These are phyloP conservation scores for Camptogramma bilineatum DNA, from an alignment of 2,888 invertebrate genomes.

Conservation along the genomic window DNA sequence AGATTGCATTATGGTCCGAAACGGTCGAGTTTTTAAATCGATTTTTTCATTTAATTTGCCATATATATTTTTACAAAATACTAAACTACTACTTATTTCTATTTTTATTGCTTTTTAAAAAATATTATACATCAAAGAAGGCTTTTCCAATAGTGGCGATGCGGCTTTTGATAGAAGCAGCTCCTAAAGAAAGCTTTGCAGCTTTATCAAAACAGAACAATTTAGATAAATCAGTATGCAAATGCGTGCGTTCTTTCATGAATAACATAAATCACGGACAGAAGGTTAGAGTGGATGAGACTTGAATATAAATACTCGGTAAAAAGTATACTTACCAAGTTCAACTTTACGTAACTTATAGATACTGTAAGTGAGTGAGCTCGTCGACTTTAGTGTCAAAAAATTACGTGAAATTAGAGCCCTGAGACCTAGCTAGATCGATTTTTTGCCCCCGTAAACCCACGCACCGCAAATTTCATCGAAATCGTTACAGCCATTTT, in stretches of 20 bases:
- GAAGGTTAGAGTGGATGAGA: constrained; percentile 44
- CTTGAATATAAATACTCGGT: constrained; percentile 6
- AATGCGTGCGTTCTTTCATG: constrained; percentile 53
- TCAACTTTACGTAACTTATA: neutral
- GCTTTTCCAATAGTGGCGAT: neutral
- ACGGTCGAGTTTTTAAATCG: too few relatives aligned
- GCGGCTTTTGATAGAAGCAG: neutral
- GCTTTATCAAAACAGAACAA: constrained; percentile 35
- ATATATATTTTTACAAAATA: too few relatives aligned
- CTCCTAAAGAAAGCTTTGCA: neutral
- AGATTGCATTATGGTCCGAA: too few relatives aligned
- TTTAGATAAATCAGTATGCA: constrained; percentile 55
- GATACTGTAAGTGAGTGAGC: neutral
- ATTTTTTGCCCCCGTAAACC: too few relatives aligned
- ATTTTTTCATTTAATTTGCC: too few relatives aligned
- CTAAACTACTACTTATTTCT: too few relatives aligned
- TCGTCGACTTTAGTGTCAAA: neutral
- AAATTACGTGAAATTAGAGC: too few relatives aligned
- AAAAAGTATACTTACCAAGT: neutral
- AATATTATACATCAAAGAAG: too few relatives aligned
- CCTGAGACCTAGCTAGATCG: too few relatives aligned
- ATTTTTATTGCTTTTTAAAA: too few relatives aligned
- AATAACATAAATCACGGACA: constrained; percentile 54
- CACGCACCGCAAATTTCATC: too few relatives aligned
- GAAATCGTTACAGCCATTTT: too few relatives aligned